These are phyloP conservation scores for Ficedula albicollis DNA, from an alignment of 2,797 vertebrate species.

Conservation along the genomic window DNA sequence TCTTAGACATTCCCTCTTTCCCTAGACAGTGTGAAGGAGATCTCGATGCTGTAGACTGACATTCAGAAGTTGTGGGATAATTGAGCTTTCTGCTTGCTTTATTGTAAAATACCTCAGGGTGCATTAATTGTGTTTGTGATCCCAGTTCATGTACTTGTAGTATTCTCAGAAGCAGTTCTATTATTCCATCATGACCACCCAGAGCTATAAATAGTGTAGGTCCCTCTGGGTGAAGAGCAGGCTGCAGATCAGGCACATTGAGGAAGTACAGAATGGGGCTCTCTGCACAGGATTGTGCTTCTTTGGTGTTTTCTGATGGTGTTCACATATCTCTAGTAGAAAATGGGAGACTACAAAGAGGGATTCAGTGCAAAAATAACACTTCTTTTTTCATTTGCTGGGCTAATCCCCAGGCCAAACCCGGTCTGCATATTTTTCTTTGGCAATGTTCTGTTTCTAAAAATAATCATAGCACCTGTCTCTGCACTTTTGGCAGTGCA, in stretches of 20 bases:
- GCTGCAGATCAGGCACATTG: neutral
- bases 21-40: neutral
- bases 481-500: neutral
- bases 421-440: neutral
- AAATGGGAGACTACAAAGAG: neutral
- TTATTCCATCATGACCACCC: neutral
- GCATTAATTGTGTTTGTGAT: neutral
- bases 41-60: neutral
- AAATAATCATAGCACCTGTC: neutral
- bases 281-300: neutral
- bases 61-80: neutral
- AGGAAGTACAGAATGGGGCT: neutral
- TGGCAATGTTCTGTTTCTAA: neutral
- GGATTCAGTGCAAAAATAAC: neutral
- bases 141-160: rapidly evolving
- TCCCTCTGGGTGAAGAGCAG: too few relatives aligned
- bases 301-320: neutral
- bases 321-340: neutral
- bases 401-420: neutral
- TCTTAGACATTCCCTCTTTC: neutral
- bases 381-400: neutral
- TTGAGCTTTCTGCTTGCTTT: neutral
- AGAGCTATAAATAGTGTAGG: neutral
- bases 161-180: neutral
- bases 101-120: neutral